Conservation (phyloP, 2,888 invertebrate genomes). For the Watsonalla cultraria region DNA sequence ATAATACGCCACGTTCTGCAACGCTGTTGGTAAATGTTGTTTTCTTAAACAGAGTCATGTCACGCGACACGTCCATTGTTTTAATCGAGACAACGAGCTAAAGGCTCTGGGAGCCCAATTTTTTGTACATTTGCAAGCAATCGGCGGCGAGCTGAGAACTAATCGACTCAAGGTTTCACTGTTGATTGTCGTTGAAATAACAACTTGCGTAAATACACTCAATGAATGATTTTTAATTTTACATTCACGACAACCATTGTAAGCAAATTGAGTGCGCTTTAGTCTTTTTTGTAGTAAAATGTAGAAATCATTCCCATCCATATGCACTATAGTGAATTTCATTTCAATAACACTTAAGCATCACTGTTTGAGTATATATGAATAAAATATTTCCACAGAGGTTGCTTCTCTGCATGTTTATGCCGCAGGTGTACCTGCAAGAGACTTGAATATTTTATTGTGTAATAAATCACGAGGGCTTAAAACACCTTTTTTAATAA, state of each 20-base stretch:
- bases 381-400: not conserved
- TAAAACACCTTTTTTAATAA: not conserved
- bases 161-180: constrained; percentile 26
- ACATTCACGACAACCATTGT: not conserved
- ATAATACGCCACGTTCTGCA: constrained; percentile 35
- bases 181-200: constrained; percentile 8
- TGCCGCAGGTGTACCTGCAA: not conserved
- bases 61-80: constrained; percentile 54
- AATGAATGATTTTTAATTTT: not conserved
- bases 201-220: not conserved
- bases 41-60: constrained; percentile 44
- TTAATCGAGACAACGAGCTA: constrained; percentile 39
- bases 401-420: not conserved
- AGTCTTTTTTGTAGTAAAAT: not conserved
- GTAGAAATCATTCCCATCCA: not conserved
- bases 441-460: constrained; percentile 1
- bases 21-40: constrained; percentile 39
- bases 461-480: not conserved
- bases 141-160: constrained; percentile 31
- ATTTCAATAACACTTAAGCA: too few species aligned
- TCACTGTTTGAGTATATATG: not conserved
- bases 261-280: not conserved
- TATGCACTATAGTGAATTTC: too few species aligned
- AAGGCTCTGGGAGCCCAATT: constrained; percentile 27
- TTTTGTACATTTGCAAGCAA: constrained; percentile 26